These are phyloP conservation scores for Caenorhabditis sp. DNA, from an alignment of 2,888 invertebrate species.

Conservation along the genomic window DNA sequence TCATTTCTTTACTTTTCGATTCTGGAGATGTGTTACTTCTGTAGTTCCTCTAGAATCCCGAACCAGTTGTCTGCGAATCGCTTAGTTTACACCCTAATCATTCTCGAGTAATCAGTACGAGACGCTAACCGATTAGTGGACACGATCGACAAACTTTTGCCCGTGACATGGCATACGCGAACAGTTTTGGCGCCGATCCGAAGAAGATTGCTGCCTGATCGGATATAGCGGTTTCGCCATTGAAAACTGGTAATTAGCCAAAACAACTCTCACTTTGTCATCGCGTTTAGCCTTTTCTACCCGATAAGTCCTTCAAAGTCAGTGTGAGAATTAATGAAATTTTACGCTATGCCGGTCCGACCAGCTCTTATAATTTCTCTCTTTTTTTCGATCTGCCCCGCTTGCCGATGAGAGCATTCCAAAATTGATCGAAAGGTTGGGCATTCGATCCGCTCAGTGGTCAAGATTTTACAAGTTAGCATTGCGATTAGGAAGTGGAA, in stretches of 20 bases:
- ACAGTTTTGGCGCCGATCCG: slow-evolving; percentile 45
- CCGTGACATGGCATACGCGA: slow-evolving; percentile 48
- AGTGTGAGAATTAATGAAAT: too few species aligned
- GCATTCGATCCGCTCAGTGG: slow-evolving; percentile 69
- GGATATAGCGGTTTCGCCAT: slow-evolving; percentile 45
- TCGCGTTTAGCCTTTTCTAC: slow-evolving; percentile 16
- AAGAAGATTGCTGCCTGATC: slow-evolving; percentile 42
- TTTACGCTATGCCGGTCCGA: too few species aligned
- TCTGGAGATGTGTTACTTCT: too few species aligned
- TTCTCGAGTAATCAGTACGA: too few species aligned
- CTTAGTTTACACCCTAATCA: too few species aligned
- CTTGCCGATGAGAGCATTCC: slow-evolving; percentile 71
- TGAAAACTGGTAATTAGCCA: slow-evolving; percentile 55
- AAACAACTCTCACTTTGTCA: slow-evolving; percentile 52
- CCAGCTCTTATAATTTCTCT: too few species aligned
- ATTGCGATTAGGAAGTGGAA: not conserved
- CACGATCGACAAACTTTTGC: too few species aligned
- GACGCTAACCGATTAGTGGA: too few species aligned
- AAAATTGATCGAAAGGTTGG: slow-evolving; percentile 71
- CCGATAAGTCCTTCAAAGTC: not conserved
- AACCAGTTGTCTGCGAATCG: too few species aligned
- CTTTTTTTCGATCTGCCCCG: too few species aligned
- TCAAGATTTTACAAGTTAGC: slow-evolving; percentile 56
- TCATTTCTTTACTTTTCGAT: too few species aligned
- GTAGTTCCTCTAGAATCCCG: too few species aligned